These are phyloP conservation scores for Thymelicus sylvestris DNA, from an alignment of 2,888 invertebrate species.

Conservation along the genomic window DNA sequence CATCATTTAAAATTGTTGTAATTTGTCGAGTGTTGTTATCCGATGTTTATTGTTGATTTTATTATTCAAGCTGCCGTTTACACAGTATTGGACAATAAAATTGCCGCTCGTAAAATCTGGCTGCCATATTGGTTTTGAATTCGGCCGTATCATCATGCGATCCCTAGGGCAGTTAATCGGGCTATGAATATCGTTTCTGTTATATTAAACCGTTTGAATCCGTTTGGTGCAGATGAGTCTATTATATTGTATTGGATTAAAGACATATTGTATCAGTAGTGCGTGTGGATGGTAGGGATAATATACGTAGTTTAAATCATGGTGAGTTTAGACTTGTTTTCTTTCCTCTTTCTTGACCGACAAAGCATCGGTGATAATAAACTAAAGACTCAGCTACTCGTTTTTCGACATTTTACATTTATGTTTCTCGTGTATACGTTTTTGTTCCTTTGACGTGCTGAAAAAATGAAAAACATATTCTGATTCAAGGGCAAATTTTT, in stretches of 20 bases:
- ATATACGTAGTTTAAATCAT: no score
- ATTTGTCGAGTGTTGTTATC: constrained; percentile 57
- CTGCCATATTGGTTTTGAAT: constrained; percentile 47
- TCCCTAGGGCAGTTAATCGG: constrained; percentile 40
- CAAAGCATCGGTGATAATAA: no score
- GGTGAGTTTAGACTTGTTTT: no score
- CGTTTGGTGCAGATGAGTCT: constrained; percentile 6
- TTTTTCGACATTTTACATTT: no score
- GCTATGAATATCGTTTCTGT: constrained; percentile 20
- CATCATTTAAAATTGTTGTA: constrained; percentile 56
- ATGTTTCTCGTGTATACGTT: no score
- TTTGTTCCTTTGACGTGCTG: no score
- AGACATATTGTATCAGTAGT: background rate
- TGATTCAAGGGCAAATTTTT: no score
- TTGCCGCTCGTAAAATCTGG: constrained; percentile 54
- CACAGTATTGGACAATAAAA: constrained; percentile 60
- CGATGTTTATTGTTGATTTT: constrained; percentile 66
- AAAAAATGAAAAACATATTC: no score
- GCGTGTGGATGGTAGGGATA: no score
- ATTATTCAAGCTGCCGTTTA: constrained; percentile 56
- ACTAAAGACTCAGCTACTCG: no score
- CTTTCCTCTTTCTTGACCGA: no score
- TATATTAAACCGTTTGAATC: constrained; percentile 22
- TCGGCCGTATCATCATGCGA: constrained; percentile 37
- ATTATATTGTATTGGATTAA: constrained; percentile 7